Evolutionary conservation across 2,797 vertebrate genomes (phyloP).

Genomic region (Neosalanx taihuensis): DNA sequence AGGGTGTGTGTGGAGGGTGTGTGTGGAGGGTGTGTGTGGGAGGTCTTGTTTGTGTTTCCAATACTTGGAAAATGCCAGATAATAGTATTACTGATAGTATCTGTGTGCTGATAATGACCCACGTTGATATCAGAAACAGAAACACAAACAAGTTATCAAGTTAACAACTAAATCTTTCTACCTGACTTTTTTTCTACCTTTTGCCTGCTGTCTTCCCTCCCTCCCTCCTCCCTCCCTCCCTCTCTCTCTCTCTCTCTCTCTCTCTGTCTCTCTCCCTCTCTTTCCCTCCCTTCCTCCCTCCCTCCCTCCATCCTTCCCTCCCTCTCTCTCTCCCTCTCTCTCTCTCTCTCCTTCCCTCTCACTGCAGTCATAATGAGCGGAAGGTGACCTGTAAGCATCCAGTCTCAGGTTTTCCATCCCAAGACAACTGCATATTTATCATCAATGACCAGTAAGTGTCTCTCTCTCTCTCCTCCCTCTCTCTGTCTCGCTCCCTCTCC

Average conservation of each 20-base stretch:
- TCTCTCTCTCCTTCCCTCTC: not conserved
- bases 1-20: not conserved
- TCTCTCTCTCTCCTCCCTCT: conserved; percentile 3
- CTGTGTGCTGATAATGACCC: no score
- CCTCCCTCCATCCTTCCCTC: conserved; percentile 1
- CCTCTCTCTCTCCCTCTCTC: not conserved
- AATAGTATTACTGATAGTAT: not conserved
- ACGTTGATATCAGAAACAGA: no score
- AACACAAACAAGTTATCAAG: no score
- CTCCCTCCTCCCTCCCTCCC: not conserved
- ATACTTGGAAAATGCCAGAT: no score
- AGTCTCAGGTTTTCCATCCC: conserved; percentile 88
- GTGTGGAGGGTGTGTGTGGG: not conserved
- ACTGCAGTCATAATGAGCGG: conserved; percentile 89
- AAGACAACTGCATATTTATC: conserved; percentile 98
- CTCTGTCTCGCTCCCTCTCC: no score
- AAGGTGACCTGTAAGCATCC: conserved; percentile 98
- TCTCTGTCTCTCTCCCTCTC: conserved; percentile 9
- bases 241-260: not conserved
- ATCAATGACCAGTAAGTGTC: conserved; percentile 96
- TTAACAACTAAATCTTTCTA: no score
- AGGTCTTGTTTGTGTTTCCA: not conserved
- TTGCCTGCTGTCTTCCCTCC: no score
- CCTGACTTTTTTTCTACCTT: no score
- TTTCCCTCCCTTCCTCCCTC: not conserved